Evolutionary conservation across 2,113 vertebrate species (phyloP).

Genomic region (Toxostoma redivivum): DNA sequence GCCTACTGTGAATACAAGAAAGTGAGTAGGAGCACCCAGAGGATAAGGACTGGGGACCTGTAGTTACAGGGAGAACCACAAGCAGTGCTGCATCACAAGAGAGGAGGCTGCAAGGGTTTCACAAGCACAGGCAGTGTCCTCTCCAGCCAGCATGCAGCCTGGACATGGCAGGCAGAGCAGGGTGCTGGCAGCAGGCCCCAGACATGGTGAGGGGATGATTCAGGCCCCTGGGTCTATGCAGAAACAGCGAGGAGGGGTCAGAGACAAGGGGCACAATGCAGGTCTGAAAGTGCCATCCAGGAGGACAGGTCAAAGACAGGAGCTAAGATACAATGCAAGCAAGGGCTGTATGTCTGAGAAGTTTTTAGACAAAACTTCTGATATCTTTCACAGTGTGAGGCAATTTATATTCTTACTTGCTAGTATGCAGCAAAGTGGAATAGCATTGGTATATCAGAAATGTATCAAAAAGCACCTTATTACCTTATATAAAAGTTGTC

Average conservation of each 20-base stretch:
- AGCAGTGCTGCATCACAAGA: background rate
- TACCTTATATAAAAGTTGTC: background rate
- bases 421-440: background rate
- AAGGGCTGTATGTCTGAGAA: background rate
- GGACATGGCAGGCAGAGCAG: background rate
- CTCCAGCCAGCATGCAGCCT: background rate
- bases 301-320: background rate
- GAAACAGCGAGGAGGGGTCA: background rate
- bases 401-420: background rate
- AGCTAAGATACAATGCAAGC: rapidly evolving
- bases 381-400: background rate
- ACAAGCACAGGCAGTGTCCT: background rate
- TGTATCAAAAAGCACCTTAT: background rate
- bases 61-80: background rate
- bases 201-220: background rate
- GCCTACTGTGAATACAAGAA: background rate
- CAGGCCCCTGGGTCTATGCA: background rate
- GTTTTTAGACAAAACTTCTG: background rate
- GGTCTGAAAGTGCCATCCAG: background rate
- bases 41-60: background rate
- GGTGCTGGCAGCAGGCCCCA: background rate
- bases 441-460: background rate
- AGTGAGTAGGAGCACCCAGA: background rate
- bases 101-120: background rate
- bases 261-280: background rate